Percentiles rank a stretch among this genome's conserved stretches.
These are phyloP conservation scores for Rattus rattus DNA, from an alignment of 2,113 vertebrate species.

Conservation along the genomic window DNA sequence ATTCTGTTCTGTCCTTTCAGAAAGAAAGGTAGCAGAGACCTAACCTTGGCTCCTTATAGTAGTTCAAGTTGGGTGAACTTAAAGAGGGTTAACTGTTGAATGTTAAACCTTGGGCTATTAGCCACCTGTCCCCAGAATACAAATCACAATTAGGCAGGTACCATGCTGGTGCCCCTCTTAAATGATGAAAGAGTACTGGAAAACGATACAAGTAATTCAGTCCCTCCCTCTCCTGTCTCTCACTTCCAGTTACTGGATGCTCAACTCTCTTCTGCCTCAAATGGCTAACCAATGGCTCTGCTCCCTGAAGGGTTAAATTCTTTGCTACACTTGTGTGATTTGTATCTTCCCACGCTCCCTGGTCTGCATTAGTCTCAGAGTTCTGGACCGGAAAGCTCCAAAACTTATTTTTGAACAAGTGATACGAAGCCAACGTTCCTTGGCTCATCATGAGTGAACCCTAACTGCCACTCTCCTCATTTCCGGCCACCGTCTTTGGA, in stretches of 20 bases:
- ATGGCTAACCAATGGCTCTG: background rate
- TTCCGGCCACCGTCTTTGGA: constrained; percentile 31
- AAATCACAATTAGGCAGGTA: constrained; percentile 2
- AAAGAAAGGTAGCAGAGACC: constrained; percentile 20
- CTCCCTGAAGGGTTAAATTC: background rate
- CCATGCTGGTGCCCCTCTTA: background rate
- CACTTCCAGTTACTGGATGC: background rate
- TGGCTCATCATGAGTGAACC: background rate
- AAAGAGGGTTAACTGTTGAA: constrained; percentile 19
- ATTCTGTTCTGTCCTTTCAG: background rate
- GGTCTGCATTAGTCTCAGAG: constrained; percentile 36
- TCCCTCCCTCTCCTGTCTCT: background rate
- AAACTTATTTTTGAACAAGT: background rate
- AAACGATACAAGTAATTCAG: background rate
- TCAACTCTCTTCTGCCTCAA: background rate
- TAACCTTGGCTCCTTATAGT: background rate
- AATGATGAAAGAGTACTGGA: background rate
- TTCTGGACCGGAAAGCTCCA: background rate
- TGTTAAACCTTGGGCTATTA: constrained; percentile 9
- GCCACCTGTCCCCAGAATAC: background rate
- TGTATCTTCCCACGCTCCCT: background rate
- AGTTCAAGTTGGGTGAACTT: constrained; percentile 29
- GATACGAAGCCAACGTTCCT: background rate
- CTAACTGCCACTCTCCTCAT: background rate
- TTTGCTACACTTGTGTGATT: background rate